These are phyloP conservation scores for Dryadula phaetusa DNA, from an alignment of 2,888 invertebrate species.

Conservation along the genomic window DNA sequence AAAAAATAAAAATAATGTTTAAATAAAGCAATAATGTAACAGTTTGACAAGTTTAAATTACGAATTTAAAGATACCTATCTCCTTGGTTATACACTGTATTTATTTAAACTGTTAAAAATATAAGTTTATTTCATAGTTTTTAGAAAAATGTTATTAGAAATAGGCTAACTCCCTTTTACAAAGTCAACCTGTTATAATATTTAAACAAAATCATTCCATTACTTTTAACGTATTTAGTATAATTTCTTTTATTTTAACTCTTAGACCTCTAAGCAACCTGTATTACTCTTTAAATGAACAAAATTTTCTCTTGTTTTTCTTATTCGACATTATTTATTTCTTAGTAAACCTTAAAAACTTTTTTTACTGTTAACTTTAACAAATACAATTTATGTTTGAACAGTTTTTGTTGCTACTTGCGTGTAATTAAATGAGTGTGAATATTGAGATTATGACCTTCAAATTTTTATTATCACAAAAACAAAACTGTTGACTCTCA, in stretches of 20 bases:
- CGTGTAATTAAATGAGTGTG: too few species aligned
- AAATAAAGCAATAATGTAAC: background rate
- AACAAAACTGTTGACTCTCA: too few species aligned
- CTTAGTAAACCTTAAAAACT: too few species aligned
- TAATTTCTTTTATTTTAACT: background rate
- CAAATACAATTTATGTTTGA: too few species aligned
- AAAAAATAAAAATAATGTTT: background rate
- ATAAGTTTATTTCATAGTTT: background rate
- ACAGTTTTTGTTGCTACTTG: too few species aligned
- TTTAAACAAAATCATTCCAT: conserved; percentile 3
- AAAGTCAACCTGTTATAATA: background rate
- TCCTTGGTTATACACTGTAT: background rate
- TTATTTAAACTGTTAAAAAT: background rate
- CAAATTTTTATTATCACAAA: too few species aligned
- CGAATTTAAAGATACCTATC: background rate
- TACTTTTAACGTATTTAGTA: background rate
- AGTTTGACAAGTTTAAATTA: background rate
- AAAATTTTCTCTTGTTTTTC: background rate
- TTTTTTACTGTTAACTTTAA: too few species aligned
- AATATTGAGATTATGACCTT: too few species aligned
- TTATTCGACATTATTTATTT: background rate
- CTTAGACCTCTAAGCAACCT: background rate
- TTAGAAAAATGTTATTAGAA: background rate
- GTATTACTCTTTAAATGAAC: conserved; percentile 5
- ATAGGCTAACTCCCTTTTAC: background rate